phyloP scores from a whole-genome alignment of 1,140 invertebrate species.

The Drosophila eugracilis region DNA sequence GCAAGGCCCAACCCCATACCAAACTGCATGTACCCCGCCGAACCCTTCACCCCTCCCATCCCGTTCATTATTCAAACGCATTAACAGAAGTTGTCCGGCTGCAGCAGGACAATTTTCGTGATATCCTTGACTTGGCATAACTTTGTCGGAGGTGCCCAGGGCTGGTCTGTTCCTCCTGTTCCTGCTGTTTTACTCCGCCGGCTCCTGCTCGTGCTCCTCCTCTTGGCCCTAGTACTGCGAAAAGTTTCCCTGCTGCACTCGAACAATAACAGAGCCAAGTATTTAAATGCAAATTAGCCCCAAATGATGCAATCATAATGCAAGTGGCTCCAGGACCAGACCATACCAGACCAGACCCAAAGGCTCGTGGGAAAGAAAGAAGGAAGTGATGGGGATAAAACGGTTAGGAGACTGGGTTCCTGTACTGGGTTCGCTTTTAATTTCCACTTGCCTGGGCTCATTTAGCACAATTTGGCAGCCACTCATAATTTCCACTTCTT shows the following conservation, averaged over 20 bases:
- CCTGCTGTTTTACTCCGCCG: neutral
- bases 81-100: constrained; percentile 75
- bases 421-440: constrained; percentile 61
- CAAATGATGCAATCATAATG: constrained; percentile 83
- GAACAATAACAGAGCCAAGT: constrained; percentile 79
- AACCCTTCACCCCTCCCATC: neutral
- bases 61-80: constrained; percentile 80
- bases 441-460: constrained; percentile 68
- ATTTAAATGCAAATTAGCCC: constrained; percentile 83
- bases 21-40: neutral
- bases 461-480: constrained; percentile 80
- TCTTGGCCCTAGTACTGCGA: constrained; percentile 14
- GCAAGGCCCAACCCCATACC: constrained; percentile 28
- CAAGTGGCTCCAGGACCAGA: constrained; percentile 58
- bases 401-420: constrained; percentile 15
- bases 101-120: constrained; percentile 63
- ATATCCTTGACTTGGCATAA: constrained; percentile 78
- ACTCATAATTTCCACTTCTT: constrained; percentile 49
- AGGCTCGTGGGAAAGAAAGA: constrained; percentile 7
- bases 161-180: constrained; percentile 5
- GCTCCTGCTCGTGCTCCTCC: neutral
- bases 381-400: constrained; percentile 2
- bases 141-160: constrained; percentile 55
- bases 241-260: constrained; percentile 73
- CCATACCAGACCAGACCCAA: constrained; percentile 26